Conservation (phyloP, 2,888 invertebrate species). For the Ganaspis brasiliensis region DNA sequence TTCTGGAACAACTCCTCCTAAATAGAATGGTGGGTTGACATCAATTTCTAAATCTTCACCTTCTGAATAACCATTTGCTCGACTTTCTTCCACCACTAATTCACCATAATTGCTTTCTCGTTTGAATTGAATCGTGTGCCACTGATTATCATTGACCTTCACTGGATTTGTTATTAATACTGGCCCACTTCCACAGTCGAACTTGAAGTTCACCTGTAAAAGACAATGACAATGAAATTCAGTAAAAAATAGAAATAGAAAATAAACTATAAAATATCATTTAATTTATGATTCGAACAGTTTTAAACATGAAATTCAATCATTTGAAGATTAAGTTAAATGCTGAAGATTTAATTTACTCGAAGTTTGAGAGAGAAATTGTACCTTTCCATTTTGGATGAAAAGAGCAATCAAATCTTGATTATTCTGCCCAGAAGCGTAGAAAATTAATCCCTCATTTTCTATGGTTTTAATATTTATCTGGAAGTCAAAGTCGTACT, state of each 20-base stretch:
- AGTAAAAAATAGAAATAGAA: background rate
- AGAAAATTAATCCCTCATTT: conserved; percentile 92
- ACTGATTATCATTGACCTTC: conserved; percentile 87
- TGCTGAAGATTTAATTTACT: too few relatives aligned
- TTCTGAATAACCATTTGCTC: conserved; percentile 82
- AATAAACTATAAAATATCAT: background rate
- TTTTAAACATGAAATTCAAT: too few relatives aligned
- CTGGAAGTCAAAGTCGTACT: conserved; percentile 87
- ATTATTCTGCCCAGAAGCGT: conserved; percentile 86
- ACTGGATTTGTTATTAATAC: conserved; percentile 83
- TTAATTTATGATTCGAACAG: too few relatives aligned
- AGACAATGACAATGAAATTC: conserved; percentile 8
- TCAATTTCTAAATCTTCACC: conserved; percentile 82
- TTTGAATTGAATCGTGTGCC: conserved; percentile 89
- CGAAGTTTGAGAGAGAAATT: conserved; percentile 46
- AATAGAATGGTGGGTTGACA: conserved; percentile 87
- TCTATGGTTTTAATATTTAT: conserved; percentile 89
- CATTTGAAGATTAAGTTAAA: too few relatives aligned
- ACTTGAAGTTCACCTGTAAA: conserved; percentile 85
- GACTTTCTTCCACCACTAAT: conserved; percentile 85
- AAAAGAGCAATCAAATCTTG: conserved; percentile 89
- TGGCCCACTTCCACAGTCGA: conserved; percentile 87
- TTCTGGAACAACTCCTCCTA: conserved; percentile 89
- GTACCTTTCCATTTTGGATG: conserved; percentile 88
- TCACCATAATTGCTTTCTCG: conserved; percentile 85